These are phyloP conservation scores for Pelosia muscerda DNA, from an alignment of 2,888 invertebrate species.

Conservation along the genomic window DNA sequence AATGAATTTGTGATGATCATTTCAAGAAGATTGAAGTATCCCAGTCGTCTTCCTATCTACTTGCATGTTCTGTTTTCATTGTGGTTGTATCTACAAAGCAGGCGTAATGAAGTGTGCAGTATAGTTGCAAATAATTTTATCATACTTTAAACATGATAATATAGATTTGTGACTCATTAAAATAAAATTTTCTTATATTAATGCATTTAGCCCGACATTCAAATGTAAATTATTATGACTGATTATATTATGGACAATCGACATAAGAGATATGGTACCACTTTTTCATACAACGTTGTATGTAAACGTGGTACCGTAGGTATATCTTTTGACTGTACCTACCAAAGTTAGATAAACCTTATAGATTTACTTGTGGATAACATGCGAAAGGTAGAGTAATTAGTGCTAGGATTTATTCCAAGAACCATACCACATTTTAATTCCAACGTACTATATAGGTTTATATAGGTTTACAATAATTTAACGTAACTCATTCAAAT, in stretches of 20 bases:
- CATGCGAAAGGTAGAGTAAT: not conserved
- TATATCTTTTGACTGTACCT: too few relatives aligned
- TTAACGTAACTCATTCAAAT: not conserved
- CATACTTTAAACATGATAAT: not conserved
- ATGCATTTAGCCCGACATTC: too few relatives aligned
- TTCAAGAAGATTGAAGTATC: too few relatives aligned
- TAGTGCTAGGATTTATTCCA: not conserved
- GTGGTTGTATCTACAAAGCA: too few relatives aligned
- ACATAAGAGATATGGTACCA: too few relatives aligned
- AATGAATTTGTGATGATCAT: constrained; percentile 14
- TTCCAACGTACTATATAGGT: too few relatives aligned
- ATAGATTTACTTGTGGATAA: not conserved
- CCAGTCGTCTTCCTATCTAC: not conserved
- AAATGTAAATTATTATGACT: too few relatives aligned
- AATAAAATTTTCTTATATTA: too few relatives aligned
- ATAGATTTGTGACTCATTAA: not conserved
- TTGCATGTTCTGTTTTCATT: constrained; percentile 1
- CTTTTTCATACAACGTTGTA: too few relatives aligned
- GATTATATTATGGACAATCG: too few relatives aligned
- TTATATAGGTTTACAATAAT: not conserved
- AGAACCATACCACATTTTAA: not conserved
- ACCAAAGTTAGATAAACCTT: too few relatives aligned
- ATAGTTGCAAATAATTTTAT: not conserved
- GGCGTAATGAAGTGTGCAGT: not conserved
- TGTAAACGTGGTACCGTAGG: too few relatives aligned